Evolutionary conservation across 1,140 invertebrate species (phyloP).

Genomic region (Drosophila yakuba): DNA sequence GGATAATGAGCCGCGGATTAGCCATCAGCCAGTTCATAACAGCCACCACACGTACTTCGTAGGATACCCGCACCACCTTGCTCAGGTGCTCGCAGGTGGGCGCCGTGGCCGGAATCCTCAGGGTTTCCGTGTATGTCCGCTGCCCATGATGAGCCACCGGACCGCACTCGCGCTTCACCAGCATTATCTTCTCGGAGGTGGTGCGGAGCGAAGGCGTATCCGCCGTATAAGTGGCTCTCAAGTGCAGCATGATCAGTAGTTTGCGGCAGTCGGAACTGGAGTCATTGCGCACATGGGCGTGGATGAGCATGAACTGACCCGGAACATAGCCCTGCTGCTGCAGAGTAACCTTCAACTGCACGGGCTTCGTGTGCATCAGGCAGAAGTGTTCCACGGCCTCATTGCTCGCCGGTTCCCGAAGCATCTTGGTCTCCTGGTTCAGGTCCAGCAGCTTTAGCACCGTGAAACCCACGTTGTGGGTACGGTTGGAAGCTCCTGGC

Average conservation of each 20-base stretch:
- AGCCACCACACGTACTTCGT: conserved; percentile 75
- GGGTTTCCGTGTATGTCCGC: conserved; percentile 63
- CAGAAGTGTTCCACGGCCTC: conserved; percentile 76
- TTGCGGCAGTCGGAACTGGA: conserved; percentile 85
- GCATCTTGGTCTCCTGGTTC: conserved; percentile 67
- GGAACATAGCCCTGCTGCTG: conserved; percentile 82
- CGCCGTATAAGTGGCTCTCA: conserved; percentile 81
- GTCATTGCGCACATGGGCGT: conserved; percentile 72
- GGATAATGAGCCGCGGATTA: conserved; percentile 67
- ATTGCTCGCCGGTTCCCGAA: conserved; percentile 60
- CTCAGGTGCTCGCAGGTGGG: conserved; percentile 85
- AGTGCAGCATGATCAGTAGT: conserved; percentile 85
- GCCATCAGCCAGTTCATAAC: conserved; percentile 77
- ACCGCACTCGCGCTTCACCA: conserved; percentile 71
- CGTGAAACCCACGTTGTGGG: conserved; percentile 79
- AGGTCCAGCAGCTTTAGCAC: conserved; percentile 76
- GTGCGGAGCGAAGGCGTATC: conserved; percentile 86
- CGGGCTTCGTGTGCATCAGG: conserved; percentile 60
- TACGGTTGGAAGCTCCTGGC: conserved; percentile 69
- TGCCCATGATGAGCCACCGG: conserved; percentile 51
- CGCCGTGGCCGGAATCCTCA: conserved; percentile 76
- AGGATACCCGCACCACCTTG: conserved; percentile 74
- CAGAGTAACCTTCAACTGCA: conserved; percentile 66
- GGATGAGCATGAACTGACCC: conserved; percentile 75
- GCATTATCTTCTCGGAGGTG: conserved; percentile 70